Base-by-base conservation (phyloP, 1,140 invertebrate species). In the Rhagoletis pomonella region DNA sequence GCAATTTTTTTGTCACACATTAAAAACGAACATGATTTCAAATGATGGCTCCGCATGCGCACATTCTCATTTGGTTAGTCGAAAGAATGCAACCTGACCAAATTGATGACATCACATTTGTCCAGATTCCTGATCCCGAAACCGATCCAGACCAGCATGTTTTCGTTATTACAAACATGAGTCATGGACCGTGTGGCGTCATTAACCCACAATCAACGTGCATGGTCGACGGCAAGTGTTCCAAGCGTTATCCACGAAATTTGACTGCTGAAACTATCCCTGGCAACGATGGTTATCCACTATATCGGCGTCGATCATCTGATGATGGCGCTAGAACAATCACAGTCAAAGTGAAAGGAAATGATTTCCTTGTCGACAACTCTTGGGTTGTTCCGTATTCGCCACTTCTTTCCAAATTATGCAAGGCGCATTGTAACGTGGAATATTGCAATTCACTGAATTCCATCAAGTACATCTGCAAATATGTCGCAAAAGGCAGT, bases 91-190 rank as follows among this genome's bases (percentile, higher is more conserved):
- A 29, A 29, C 90, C 93, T 60, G 87, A 91, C 89, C 85, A 92
- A 73, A 92, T 94, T 86, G 94, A 95, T 91, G 85, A 90, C 17
- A 90, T 94, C 39, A 93, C 95, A 89, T 94, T 88, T 87, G 94
- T 94, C 42, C 94, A 95, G 91, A 93, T 95, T 87, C 94, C 94
- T 10, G 92, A 94, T 93, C 88, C 85, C 12, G 67, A 88, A 88
- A 39, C 50, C 85, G 91, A 95, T 90, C 91, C 92, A 69, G 84
- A 89, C 85, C 89, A 94, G 50, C 89, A 91, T 91, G 89, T 89
- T 58, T 88, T 93, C 86, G 91, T 94, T n/a, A 93, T 77, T 5
- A 93, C 90, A 87, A 87, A 95, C 9, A 29, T 94, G 94, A 93
- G 94, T 89, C 93, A 94, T 92, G 19, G 69, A 29, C 29, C 29